phyloP scores from a whole-genome alignment of 1,140 invertebrate genomes.

The Drosophila watanabei region DNA sequence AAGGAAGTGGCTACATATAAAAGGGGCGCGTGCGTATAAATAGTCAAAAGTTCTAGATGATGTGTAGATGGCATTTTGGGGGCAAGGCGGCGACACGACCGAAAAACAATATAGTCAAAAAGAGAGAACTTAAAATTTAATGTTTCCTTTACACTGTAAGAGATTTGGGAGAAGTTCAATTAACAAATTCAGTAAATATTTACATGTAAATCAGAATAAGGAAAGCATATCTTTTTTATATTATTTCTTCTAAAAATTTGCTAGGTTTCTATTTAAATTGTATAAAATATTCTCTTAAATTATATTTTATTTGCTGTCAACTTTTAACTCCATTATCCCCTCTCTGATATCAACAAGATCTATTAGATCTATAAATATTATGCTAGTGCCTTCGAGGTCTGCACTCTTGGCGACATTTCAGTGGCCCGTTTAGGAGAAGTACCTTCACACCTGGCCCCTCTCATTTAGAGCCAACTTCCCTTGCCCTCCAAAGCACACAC shows the following conservation, averaged over 20 bases:
- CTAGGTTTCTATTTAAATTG: background rate
- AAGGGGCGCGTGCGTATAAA: conserved; percentile 66
- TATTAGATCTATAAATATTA: conserved; percentile 25
- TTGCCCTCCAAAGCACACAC: background rate
- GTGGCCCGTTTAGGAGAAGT: conserved; percentile 21
- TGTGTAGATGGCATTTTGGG: conserved; percentile 67
- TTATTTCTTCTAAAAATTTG: background rate
- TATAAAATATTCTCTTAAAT: background rate
- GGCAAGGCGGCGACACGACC: conserved; percentile 58
- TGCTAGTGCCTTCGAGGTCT: conserved; percentile 3
- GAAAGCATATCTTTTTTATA: background rate
- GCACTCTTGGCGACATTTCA: conserved; percentile 18
- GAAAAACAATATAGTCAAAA: conserved; percentile 33
- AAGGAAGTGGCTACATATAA: conserved; percentile 12
- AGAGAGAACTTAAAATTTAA: conserved; percentile 44
- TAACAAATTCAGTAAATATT: background rate
- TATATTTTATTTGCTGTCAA: background rate
- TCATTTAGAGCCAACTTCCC: background rate
- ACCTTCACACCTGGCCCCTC: conserved; percentile 15
- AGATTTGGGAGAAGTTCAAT: background rate
- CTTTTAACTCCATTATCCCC: background rate
- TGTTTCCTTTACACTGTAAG: conserved; percentile 34
- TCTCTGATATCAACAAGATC: background rate
- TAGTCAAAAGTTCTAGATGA: conserved; percentile 65
- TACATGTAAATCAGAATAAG: background rate